Conservation (phyloP, 1,140 invertebrate species). For the Zaprionus lachaisei region DNA sequence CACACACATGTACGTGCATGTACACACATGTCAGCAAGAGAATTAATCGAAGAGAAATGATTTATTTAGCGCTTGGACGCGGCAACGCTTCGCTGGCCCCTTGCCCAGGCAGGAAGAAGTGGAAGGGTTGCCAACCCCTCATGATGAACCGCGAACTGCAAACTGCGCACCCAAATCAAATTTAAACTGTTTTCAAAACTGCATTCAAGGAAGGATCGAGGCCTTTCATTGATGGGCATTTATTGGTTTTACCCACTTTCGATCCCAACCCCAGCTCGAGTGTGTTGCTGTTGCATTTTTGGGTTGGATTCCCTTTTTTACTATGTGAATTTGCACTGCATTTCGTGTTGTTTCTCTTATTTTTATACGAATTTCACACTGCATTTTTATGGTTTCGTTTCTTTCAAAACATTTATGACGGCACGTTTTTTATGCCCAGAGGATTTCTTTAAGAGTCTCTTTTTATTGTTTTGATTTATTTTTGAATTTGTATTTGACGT, state of each 20-base stretch:
- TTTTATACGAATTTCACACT: constrained; percentile 48
- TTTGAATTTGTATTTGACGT: constrained; percentile 54
- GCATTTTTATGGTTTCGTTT: constrained; percentile 46
- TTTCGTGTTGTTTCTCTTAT: constrained; percentile 33
- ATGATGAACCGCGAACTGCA: constrained; percentile 2
- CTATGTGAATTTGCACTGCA: constrained; percentile 68
- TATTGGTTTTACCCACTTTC: constrained; percentile 56
- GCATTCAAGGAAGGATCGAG: constrained; percentile 49
- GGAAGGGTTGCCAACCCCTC: constrained; percentile 57
- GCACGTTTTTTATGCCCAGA: constrained; percentile 43
- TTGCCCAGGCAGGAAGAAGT: neutral
- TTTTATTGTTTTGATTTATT: constrained; percentile 60
- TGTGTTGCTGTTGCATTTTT: constrained; percentile 46
- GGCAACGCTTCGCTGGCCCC: constrained; percentile 33
- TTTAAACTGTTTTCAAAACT: constrained; percentile 83
- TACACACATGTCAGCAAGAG: constrained; percentile 83
- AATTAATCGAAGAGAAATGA: constrained; percentile 84
- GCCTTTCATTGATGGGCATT: constrained; percentile 74
- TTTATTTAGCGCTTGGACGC: constrained; percentile 82
- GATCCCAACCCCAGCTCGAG: constrained; percentile 9
- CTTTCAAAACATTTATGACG: constrained; percentile 79
- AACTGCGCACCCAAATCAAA: constrained; percentile 74
- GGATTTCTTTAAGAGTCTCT: constrained; percentile 43
- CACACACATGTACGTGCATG: constrained; percentile 6
- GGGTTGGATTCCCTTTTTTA: constrained; percentile 35